Percentiles rank a stretch among this genome's conserved stretches.
These are phyloP conservation scores for Drosophila paranaensis DNA, from an alignment of 2,888 invertebrate species.

Conservation along the genomic window DNA sequence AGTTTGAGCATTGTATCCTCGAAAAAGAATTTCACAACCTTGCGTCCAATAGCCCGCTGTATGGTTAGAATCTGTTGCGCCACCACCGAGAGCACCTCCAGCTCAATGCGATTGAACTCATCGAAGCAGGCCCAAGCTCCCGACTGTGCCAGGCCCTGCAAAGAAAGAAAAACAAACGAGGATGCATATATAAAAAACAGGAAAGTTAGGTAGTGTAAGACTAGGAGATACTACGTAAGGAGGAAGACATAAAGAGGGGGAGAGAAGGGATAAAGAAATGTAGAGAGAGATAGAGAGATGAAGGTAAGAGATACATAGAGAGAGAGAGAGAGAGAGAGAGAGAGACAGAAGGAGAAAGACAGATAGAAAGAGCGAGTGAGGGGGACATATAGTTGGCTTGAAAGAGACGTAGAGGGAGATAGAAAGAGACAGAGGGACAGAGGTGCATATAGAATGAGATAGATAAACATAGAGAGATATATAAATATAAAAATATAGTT, in stretches of 20 bases:
- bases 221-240: neutral
- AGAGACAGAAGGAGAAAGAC: neutral
- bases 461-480: neutral
- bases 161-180: constrained; percentile 16
- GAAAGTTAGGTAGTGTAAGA: neutral
- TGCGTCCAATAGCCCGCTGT: constrained; percentile 93
- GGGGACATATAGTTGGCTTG: too few species aligned
- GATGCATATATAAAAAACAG: constrained; percentile 4
- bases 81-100: constrained; percentile 96
- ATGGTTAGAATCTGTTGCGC: constrained; percentile 97
- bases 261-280: too few species aligned
- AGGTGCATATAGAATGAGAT: too few species aligned
- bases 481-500: too few species aligned
- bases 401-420: too few species aligned
- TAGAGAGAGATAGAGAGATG: neutral
- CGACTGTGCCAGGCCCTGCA: constrained; percentile 93
- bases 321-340: neutral
- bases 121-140: constrained; percentile 98
- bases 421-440: too few species aligned
- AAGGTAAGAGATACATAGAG: neutral
- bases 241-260: neutral
- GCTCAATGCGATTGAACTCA: constrained; percentile 96
- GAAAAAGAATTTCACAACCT: constrained; percentile 92
- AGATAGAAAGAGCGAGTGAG: neutral
- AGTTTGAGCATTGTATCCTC: constrained; percentile 96